A percentile compares a stretch with the other conserved stretches of the same genome.
phyloP scores from a whole-genome alignment of 2,888 invertebrate species.

The Platerodrilus igneus region DNA sequence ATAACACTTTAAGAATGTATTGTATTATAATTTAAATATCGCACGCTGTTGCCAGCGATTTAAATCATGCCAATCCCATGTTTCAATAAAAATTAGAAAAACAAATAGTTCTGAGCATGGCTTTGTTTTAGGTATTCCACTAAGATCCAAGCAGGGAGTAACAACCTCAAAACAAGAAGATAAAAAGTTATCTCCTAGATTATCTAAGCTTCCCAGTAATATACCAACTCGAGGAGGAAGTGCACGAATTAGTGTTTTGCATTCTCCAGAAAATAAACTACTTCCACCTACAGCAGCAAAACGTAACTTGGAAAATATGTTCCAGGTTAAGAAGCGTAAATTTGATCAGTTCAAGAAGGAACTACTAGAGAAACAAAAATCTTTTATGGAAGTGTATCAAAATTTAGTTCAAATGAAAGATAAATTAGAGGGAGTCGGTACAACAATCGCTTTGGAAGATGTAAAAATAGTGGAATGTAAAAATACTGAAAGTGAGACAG shows the following conservation, averaged over 20 bases:
- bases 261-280: not conserved
- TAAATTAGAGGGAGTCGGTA: conserved; percentile 39
- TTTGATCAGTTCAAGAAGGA: conserved; percentile 38
- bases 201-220: no score
- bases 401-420: conserved; percentile 39
- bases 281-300: not conserved
- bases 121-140: conserved; percentile 13
- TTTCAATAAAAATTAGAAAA: no score
- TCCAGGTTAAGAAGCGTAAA: conserved; percentile 41
- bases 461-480: conserved; percentile 13
- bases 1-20: no score
- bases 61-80: no score
- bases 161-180: not conserved
- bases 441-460: conserved; percentile 22
- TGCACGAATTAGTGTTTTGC: no score
- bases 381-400: conserved; percentile 40
- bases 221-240: no score
- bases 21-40: no score
- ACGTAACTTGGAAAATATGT: conserved; percentile 38
- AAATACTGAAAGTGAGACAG: not conserved
- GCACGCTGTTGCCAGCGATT: no score
- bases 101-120: no score
- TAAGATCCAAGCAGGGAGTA: conserved; percentile 3
- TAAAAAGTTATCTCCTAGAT: no score
- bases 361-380: conserved; percentile 40